Base-by-base conservation (phyloP, 2,888 invertebrate species). In the Tuberolachnus salignus region DNA sequence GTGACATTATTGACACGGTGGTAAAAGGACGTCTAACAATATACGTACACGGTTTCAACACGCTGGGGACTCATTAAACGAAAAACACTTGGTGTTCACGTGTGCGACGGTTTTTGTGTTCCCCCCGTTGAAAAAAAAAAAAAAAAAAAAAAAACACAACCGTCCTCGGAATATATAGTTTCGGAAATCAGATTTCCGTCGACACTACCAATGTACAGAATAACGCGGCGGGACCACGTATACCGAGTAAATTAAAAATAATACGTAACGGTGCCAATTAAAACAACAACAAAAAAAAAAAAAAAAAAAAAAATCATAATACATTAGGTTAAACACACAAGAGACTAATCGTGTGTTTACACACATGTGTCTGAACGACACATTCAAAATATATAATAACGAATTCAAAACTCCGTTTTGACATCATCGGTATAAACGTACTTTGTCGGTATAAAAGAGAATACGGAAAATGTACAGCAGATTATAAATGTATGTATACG, bases 41-140 rank as follows among this genome's bases (percentile, higher is more conserved):
- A 34, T 16, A 57, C 26, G 2, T 57, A 75, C n/a, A n/a, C 46
- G 34, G 67, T 75, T 67, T 59, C 26, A 57, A 75, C 67, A 57
- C 64, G 16, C 49, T 19, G 51, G 64, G 67, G 66, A 75, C 75
- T 66, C 75, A 34, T 49, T 67, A 66, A 75, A 75, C 19, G 49
- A 75, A 46, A 34, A 67, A 75, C 75, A 67, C 66, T 75, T 75
- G 75, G 66, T 21, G 72, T 63, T 73, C 72, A 73, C 34, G 11
- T 73, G 72, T 73, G 34, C 6, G 34, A 34, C 34, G 26, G 59
- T 72, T 61, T 51, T 63, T 21, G 51, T 51, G 61, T 34, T 16
- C 19, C 19, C 51, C 34, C 14, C 9, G 21, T 51, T 1, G 51
- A 6, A 4, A 34, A 34, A 59, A 73, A 73, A 61, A n/a, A 21